Conservation (phyloP, 2,888 invertebrate genomes). For the Drosophila leonis region DNA sequence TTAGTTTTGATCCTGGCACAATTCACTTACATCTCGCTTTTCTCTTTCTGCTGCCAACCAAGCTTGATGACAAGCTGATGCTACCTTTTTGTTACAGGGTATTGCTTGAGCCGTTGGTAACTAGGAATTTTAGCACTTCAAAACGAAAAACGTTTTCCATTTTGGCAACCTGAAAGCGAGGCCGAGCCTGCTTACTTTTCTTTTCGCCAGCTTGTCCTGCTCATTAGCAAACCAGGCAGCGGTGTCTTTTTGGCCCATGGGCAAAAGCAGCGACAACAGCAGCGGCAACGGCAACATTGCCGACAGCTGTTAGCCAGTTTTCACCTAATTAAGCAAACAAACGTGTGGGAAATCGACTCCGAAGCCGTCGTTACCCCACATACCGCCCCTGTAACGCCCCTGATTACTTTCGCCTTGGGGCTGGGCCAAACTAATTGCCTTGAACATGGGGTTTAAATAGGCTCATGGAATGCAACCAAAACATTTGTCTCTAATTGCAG, state of each 20-base stretch:
- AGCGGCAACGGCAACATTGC: slow-evolving; percentile 17
- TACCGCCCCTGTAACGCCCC: not conserved
- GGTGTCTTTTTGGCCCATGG: slow-evolving; percentile 52
- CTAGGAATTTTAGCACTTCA: slow-evolving; percentile 69
- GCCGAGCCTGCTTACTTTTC: slow-evolving; percentile 70
- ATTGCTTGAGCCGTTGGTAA: slow-evolving; percentile 44
- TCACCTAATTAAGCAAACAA: slow-evolving; percentile 79
- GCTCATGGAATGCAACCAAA: slow-evolving; percentile 73
- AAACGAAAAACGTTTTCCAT: slow-evolving; percentile 63
- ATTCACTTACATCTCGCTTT: not conserved
- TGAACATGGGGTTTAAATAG: slow-evolving; percentile 75
- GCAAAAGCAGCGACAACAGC: slow-evolving; percentile 7
- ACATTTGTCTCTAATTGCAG: slow-evolving; percentile 82
- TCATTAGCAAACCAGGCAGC: slow-evolving; percentile 71
- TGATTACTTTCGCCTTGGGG: slow-evolving; percentile 72
- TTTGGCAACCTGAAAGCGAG: slow-evolving; percentile 65
- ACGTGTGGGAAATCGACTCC: slow-evolving; percentile 72
- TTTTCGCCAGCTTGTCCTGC: slow-evolving; percentile 80
- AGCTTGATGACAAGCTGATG: not conserved
- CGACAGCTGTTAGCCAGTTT: slow-evolving; percentile 76
- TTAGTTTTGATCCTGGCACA: not conserved
- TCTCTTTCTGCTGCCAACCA: not conserved
- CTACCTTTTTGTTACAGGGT: slow-evolving; percentile 14
- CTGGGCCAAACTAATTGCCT: slow-evolving; percentile 72
- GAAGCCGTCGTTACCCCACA: slow-evolving; percentile 1